Evolutionary conservation across 53 echinoderm and acorn worm species (phyloP), one percentile per base, ranked within the genome.

Genomic region (Luidia sarsii): DNA sequence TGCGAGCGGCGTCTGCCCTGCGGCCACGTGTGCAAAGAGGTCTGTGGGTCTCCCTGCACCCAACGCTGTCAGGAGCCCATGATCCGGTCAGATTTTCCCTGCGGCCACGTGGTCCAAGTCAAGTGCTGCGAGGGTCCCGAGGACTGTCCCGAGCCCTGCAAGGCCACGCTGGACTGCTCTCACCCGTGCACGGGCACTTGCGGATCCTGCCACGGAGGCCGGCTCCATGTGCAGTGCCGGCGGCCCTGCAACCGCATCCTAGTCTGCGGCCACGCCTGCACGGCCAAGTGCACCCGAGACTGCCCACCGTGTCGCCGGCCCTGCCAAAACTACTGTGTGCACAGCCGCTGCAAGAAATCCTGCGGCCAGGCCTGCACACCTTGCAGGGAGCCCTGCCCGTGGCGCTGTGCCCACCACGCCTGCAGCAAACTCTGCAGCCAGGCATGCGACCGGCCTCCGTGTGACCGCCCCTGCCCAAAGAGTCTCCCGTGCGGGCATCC

Each of bases 181-280:
- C 99, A 99, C 55, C 31, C 14, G 32, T 94, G 93, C 61, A n/a
- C 11, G 15, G 93, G 99, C 29, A 88, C 88, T 1, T 97, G 97
- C 32, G 91, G 97, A 11, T 77, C 50, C 16, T 97, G 97, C 64
- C 63, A 75, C 29, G 48, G 75, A 73, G 97, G 97, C 33, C 82
- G 91, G 20, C 48, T 97, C 4, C 97, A 97, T 61, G 49, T 73
- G 7, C 45, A 71, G 22, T 97, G 97, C 70, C 30, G 55, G 1
- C 52, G 86, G 48, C 84, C 71, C 18, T 97, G 97, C 77, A 71
- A 79, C 14, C 88, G 89, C 36, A 91, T 74, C 14, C 37, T 97
- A n/a, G 89, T 97, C 7, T 97, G 97, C 70, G 91, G 93, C 27
- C 97, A 97, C 65, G 79, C 41, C 49, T 97, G 97, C 55, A 55